Evolutionary conservation across 1,140 invertebrate genomes (phyloP), one percentile per base, ranked within the genome.

Genomic region (Lepidurus arcticus): DNA sequence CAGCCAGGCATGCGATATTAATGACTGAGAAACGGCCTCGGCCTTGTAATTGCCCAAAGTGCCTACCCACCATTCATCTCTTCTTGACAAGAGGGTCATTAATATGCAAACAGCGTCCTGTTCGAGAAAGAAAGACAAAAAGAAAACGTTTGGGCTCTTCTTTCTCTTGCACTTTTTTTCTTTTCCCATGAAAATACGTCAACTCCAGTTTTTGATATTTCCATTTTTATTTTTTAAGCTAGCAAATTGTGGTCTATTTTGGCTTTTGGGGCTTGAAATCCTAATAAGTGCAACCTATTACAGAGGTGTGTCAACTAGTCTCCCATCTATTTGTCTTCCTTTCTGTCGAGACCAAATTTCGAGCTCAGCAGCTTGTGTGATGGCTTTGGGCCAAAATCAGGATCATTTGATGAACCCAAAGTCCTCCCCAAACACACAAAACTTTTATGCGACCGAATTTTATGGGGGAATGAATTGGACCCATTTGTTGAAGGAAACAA

Each of bases 81-180:
- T 65, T 21, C 21, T 65, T 21, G 21, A 65, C 53, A 65, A 13
- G 13, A 21, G 16, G 21, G 13, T 65, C 53, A 65, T 65, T 65
- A 65, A 65, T 65, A 65, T 65, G 53, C 53, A n/a, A 65, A 65
- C 53, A 65, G 21, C n/a, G 53, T 65, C 53, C 16, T 65, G 53
- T 65, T 21, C 53, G 13, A n/a, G 21, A 65, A 47, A 65, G 53
- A 65, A 65, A 65, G 21, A 13, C 53, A 65, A 65, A 21, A 65
- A 13, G 21, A 21, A 65, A 65, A 21, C 47, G 21, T 34, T 34
- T 2, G 34, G 34, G n/a, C 8, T 13, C 53, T 65, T 65, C 53
- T 9, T 65, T 65, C 21, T 65, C 8, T 65, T 13, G 4, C 1
- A 13, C 53, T 65, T 65, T 65, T 65, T 65, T 65, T 21, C n/a